A percentile compares a stretch with the other conserved stretches of the same genome.
phyloP scores from a whole-genome alignment of 2,888 invertebrate genomes.

The Synanthedon tipuliformis region DNA sequence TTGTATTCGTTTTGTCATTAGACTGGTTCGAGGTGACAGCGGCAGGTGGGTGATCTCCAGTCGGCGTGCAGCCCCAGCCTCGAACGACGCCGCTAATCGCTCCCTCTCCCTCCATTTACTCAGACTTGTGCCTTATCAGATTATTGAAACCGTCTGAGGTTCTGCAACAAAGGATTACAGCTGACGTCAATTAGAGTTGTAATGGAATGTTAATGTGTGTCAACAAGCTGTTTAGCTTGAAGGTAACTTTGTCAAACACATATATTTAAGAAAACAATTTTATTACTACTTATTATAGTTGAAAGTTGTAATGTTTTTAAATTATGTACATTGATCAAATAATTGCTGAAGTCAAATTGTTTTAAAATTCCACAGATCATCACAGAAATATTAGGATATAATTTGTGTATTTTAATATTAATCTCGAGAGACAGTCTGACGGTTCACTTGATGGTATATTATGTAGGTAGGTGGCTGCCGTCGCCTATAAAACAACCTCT shows the following conservation, averaged over 20 bases:
- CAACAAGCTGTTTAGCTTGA: not conserved
- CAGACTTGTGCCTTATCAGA: constrained; percentile 11
- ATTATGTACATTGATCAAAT: too few species aligned
- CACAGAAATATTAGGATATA: too few species aligned
- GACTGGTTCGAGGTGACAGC: constrained; percentile 16
- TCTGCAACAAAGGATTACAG: constrained; percentile 35
- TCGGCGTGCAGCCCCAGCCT: constrained; percentile 61
- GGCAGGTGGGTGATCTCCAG: constrained; percentile 39
- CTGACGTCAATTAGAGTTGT: constrained; percentile 21
- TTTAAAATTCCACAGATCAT: too few species aligned
- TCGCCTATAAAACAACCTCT: too few species aligned
- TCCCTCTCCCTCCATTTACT: not conserved
- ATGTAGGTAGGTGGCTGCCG: too few species aligned
- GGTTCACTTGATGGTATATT: too few species aligned
- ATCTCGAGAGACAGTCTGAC: too few species aligned
- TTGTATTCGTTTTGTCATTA: constrained; percentile 13
- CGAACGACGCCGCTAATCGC: constrained; percentile 27
- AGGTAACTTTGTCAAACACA: too few species aligned
- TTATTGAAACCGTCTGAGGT: constrained; percentile 16
- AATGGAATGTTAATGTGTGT: constrained; percentile 10
- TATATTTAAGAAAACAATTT: constrained; percentile 6
- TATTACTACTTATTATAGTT: too few species aligned
- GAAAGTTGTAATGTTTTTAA: too few species aligned
- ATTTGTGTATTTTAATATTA: too few species aligned
- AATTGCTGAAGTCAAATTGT: too few species aligned